These are phyloP conservation scores for Oreochromis aureus DNA, from an alignment of 2,113 vertebrate species.

Conservation along the genomic window DNA sequence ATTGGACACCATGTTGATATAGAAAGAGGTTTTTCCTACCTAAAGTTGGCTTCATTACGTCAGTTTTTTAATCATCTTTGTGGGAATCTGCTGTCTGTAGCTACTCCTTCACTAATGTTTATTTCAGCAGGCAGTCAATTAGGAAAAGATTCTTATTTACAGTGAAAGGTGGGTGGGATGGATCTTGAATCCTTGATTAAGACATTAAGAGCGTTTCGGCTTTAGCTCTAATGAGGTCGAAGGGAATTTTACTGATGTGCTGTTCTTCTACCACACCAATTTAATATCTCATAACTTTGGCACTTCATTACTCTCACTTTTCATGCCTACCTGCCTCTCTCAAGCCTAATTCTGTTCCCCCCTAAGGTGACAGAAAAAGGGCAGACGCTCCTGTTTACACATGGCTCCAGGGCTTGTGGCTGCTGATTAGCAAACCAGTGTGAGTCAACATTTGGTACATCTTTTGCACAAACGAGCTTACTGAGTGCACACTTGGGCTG, in stretches of 20 bases:
- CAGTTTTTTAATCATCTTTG: not conserved
- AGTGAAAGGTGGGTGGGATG: slow-evolving; percentile 27
- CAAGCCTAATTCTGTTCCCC: slow-evolving; percentile 8
- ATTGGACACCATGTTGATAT: not conserved
- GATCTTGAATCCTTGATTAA: slow-evolving; percentile 26
- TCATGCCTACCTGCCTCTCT: not conserved
- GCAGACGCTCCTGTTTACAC: slow-evolving; percentile 65
- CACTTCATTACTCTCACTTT: slow-evolving; percentile 15
- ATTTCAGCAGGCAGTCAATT: slow-evolving; percentile 2
- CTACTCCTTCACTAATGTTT: not conserved
- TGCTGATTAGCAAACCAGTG: slow-evolving; percentile 73
- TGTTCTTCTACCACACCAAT: not conserved
- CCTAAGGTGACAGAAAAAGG: slow-evolving; percentile 45
- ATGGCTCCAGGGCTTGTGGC: slow-evolving; percentile 71
- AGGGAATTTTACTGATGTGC: not conserved
- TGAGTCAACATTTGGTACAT: slow-evolving; percentile 74
- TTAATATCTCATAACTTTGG: slow-evolving; percentile 13
- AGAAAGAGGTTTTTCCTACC: not conserved
- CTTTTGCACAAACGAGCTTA: slow-evolving; percentile 62
- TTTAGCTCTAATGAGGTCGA: not conserved
- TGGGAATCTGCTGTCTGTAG: not conserved
- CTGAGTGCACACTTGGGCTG: slow-evolving; percentile 54
- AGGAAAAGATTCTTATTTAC: slow-evolving; percentile 2
- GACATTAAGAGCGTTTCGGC: not conserved
- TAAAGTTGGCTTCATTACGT: not conserved